phyloP scores from a whole-genome alignment of 2,888 invertebrate species.

The Nebria salina region DNA sequence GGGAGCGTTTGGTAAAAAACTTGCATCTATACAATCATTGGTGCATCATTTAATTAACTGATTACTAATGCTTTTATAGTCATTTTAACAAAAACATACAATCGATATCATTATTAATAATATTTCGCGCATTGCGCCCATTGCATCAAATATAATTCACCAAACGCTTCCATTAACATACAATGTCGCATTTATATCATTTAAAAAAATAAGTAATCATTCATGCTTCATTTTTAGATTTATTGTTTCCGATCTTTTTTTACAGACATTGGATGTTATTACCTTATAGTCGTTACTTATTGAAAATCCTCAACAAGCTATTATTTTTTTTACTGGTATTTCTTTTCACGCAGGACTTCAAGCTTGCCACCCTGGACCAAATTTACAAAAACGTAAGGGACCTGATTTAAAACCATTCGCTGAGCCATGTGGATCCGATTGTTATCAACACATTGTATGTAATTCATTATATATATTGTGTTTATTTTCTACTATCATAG shows the following conservation, averaged over 20 bases:
- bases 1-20: background rate
- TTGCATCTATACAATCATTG: no score
- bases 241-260: no score
- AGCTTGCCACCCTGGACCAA: constrained; percentile 91
- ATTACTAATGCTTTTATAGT: background rate
- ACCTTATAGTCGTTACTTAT: background rate
- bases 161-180: background rate
- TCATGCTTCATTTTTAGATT: no score
- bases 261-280: constrained; percentile 2
- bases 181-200: background rate
- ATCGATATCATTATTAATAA: no score
- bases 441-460: constrained; percentile 86
- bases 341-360: constrained; percentile 78
- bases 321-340: background rate
- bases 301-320: background rate
- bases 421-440: constrained; percentile 87
- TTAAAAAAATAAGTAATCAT: background rate
- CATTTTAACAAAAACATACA: no score
- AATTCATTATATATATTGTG: background rate
- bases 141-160: background rate
- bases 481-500: background rate
- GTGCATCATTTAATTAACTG: background rate
- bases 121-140: no score
- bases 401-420: constrained; percentile 87
- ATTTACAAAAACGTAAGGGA: constrained; percentile 85